phyloP scores from a whole-genome alignment of 2,113 vertebrate genomes.

The Sterna hirundo region DNA sequence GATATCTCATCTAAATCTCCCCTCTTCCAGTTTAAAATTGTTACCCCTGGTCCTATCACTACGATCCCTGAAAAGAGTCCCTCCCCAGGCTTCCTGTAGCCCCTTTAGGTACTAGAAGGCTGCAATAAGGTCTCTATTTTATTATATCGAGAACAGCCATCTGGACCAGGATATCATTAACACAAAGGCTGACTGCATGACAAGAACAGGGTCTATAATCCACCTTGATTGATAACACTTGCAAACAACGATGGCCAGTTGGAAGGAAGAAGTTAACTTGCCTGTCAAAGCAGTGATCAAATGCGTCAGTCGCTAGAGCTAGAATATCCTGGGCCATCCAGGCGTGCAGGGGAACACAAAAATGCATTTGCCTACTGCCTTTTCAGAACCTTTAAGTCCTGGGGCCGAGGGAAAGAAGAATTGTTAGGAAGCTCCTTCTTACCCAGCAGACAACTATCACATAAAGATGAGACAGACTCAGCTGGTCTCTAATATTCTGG shows the following conservation, averaged over 20 bases:
- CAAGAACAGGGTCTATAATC: neutral
- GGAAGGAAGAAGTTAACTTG: neutral
- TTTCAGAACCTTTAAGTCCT: neutral
- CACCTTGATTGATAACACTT: neutral
- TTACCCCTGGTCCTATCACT: neutral
- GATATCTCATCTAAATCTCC: neutral
- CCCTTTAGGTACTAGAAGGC: neutral
- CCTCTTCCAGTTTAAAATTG: neutral
- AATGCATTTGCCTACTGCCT: neutral
- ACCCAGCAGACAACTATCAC: neutral
- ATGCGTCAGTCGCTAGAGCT: neutral
- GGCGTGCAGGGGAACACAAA: accelerated
- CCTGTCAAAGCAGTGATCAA: neutral
- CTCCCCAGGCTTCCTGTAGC: neutral
- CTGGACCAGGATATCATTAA: neutral
- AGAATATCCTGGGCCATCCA: neutral
- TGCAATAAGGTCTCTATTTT: neutral
- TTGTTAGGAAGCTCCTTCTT: neutral
- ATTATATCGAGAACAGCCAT: accelerated
- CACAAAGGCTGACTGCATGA: neutral
- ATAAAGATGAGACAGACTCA: neutral
- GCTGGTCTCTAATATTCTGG: neutral
- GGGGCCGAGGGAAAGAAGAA: neutral
- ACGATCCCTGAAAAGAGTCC: neutral
- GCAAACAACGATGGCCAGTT: accelerated